Evolutionary conservation across 2,797 vertebrate genomes (phyloP).

Genomic region (Echiichthys vipera): DNA sequence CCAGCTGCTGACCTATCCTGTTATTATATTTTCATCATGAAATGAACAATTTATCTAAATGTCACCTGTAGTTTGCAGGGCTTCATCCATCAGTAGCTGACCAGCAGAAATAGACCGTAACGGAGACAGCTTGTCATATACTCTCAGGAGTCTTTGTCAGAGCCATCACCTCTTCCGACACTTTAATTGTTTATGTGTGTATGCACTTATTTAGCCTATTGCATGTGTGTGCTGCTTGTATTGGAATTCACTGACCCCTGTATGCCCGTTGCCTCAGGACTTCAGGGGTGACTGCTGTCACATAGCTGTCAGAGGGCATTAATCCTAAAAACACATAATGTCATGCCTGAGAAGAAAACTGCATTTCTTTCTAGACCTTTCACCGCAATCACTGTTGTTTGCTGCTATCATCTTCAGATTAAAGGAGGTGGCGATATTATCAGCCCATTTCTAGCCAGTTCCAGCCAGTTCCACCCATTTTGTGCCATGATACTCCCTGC

Average conservation of each 20-base stretch:
- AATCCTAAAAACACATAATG: constrained; percentile 38
- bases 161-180: constrained; percentile 19
- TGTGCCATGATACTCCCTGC: constrained; percentile 31
- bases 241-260: constrained; percentile 40
- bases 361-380: constrained; percentile 25
- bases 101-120: constrained; percentile 42
- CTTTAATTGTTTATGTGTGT: constrained; percentile 29
- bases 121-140: constrained; percentile 48
- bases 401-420: constrained; percentile 36
- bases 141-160: constrained; percentile 35
- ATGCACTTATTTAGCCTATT: background rate
- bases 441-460: constrained; percentile 40
- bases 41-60: constrained; percentile 65
- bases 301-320: constrained; percentile 75
- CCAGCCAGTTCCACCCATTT: constrained; percentile 45
- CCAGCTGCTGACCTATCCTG: constrained; percentile 37
- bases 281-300: constrained; percentile 69
- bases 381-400: constrained; percentile 9
- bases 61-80: constrained; percentile 53
- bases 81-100: constrained; percentile 57
- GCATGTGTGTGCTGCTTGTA: constrained; percentile 19
- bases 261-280: constrained; percentile 45
- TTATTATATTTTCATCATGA: constrained; percentile 51
- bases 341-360: constrained; percentile 46
- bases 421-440: constrained; percentile 43